These are phyloP conservation scores for Crocidura indochinensis DNA, from an alignment of 2,797 vertebrate genomes.

Conservation along the genomic window DNA sequence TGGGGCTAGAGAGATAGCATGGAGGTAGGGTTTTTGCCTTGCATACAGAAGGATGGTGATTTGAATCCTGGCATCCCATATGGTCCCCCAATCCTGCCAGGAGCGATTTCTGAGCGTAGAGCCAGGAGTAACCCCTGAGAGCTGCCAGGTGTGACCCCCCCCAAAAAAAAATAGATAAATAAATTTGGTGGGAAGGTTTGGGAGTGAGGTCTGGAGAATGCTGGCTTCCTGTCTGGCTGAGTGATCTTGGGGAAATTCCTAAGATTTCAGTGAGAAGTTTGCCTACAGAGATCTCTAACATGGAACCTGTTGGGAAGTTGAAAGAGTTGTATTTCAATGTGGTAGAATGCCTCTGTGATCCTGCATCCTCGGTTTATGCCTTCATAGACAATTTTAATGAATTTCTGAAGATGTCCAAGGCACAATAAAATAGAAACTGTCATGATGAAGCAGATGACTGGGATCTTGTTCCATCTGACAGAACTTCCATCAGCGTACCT, in stretches of 20 bases:
- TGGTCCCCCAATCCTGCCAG: too few species aligned
- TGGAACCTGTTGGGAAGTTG: not conserved
- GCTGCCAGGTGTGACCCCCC: too few species aligned
- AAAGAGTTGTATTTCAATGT: constrained; percentile 18
- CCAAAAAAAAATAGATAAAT: not conserved
- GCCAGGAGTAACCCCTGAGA: too few species aligned
- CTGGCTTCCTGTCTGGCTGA: not conserved
- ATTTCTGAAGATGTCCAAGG: not conserved
- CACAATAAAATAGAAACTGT: not conserved
- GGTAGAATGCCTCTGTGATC: constrained; percentile 13
- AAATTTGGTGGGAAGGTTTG: not conserved
- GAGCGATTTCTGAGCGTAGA: too few species aligned
- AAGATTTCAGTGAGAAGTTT: constrained; percentile 9
- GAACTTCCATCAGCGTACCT: not conserved
- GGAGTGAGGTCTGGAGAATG: not conserved
- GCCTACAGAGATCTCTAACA: not conserved
- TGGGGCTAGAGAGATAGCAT: too few species aligned
- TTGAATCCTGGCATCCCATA: too few species aligned
- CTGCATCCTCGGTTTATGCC: not conserved
- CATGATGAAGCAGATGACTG: not conserved
- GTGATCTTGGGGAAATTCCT: not conserved
- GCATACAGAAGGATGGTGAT: too few species aligned
- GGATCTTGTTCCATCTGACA: not conserved
- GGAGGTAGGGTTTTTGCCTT: too few species aligned
- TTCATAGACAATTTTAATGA: not conserved